Percentiles rank a stretch among this genome's conserved stretches.
Evolutionary conservation across 2,888 invertebrate genomes (phyloP).

Genomic region (Tricholauxania praeusta): DNA sequence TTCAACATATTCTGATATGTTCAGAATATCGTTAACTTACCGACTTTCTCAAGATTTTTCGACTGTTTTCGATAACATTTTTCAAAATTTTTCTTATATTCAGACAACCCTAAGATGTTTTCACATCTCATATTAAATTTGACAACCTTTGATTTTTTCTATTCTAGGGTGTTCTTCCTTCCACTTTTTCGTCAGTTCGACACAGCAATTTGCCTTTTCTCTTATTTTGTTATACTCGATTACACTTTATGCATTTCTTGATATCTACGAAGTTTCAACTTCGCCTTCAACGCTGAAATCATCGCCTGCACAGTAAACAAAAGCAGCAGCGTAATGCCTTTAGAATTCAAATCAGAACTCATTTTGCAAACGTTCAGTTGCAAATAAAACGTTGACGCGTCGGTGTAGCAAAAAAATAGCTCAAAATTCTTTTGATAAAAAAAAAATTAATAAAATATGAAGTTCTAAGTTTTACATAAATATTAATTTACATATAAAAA

Average conservation of each 20-base stretch:
- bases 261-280: constrained; percentile 35
- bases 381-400: constrained; percentile 43
- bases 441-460: too few species aligned
- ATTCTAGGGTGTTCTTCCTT: neutral
- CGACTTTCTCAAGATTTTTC: too few species aligned
- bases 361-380: constrained; percentile 44
- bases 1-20: neutral
- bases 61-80: neutral
- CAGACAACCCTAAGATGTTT: neutral
- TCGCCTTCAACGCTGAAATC: constrained; percentile 8
- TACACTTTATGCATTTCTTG: constrained; percentile 38
- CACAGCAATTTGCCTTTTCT: constrained; percentile 21
- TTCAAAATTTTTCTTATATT: neutral
- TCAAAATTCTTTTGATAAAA: neutral
- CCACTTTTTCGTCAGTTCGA: neutral
- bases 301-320: constrained; percentile 30
- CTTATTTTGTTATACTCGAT: neutral
- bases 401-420: constrained; percentile 30
- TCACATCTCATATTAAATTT: constrained; percentile 12
- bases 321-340: constrained; percentile 39
- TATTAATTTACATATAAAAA: neutral
- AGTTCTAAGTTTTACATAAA: neutral
- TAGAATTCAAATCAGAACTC: constrained; percentile 38
- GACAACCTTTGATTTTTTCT: neutral
- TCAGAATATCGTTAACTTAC: too few species aligned